Evolutionary conservation across 2,113 vertebrate species (phyloP).

Genomic region (Nerophis ophidion): DNA sequence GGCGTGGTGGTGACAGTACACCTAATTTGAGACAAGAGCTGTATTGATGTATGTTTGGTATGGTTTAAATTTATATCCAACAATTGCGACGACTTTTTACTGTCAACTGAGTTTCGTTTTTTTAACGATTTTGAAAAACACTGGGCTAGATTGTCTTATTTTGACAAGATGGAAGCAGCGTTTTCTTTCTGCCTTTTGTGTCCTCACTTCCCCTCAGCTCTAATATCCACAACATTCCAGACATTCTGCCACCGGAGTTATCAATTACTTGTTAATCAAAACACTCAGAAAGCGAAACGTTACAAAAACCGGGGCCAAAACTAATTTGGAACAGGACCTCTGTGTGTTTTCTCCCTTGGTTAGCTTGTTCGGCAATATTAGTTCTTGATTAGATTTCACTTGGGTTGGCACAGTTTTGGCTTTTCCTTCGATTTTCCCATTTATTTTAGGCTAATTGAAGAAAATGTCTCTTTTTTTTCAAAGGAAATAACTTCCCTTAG

Average conservation of each 20-base stretch:
- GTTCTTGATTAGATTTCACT: constrained; percentile 17
- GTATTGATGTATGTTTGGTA: no score
- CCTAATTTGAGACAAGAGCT: no score
- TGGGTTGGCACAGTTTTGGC: not conserved
- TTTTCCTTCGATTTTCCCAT: not conserved
- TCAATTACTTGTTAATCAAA: constrained; percentile 11
- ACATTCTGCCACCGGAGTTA: constrained; percentile 3
- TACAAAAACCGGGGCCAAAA: constrained; percentile 2
- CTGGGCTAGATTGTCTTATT: no score
- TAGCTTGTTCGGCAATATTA: constrained; percentile 11
- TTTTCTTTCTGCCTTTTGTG: constrained; percentile 28
- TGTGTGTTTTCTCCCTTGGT: constrained; percentile 2
- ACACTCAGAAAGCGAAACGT: not conserved
- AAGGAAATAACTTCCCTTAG: not conserved
- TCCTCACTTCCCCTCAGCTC: constrained; percentile 12
- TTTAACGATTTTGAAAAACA: no score
- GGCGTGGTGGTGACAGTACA: no score
- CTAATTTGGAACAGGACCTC: constrained; percentile 1
- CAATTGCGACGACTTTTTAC: no score
- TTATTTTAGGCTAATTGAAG: constrained; percentile 17
- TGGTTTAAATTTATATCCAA: no score
- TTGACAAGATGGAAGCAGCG: no score
- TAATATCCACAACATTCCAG: constrained; percentile 13
- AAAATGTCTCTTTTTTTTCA: not conserved
- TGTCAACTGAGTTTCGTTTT: no score